Conservation (phyloP, 2,113 vertebrate genomes). For the Mesoclemmys tuberculata region DNA sequence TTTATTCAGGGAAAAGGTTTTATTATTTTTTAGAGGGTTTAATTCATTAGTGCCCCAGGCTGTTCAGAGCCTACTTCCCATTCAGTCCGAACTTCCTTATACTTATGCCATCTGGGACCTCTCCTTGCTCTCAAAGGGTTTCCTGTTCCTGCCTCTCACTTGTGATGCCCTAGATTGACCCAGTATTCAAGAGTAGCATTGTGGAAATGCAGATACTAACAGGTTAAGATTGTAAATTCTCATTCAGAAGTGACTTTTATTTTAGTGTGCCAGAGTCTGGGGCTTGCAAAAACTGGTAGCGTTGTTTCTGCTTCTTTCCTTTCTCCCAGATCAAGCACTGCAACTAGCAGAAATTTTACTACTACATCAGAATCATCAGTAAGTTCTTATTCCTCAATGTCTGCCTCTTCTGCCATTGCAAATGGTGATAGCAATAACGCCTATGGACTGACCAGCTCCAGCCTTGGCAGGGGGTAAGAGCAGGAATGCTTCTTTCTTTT, state of each 20-base stretch:
- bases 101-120: neutral
- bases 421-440: slow-evolving; percentile 92
- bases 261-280: neutral
- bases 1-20: neutral
- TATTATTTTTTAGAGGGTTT: neutral
- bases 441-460: slow-evolving; percentile 89
- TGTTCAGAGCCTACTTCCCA: neutral
- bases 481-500: slow-evolving; percentile 64
- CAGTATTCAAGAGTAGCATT: slow-evolving; percentile 1
- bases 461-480: slow-evolving; percentile 87
- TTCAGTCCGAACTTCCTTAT: neutral
- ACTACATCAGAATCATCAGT: slow-evolving; percentile 93
- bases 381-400: slow-evolving; percentile 87
- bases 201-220: neutral
- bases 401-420: slow-evolving; percentile 89
- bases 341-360: slow-evolving; percentile 93
- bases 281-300: slow-evolving; percentile 46
- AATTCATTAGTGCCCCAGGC: neutral
- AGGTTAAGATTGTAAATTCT: neutral
- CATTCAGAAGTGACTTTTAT: neutral
- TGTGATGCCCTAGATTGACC: neutral
- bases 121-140: neutral
- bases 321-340: slow-evolving; percentile 89
- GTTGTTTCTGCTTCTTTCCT: slow-evolving; percentile 74
- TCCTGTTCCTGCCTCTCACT: neutral